phyloP scores from a whole-genome alignment of 2,888 invertebrate species.

The Epiblema foenella region DNA sequence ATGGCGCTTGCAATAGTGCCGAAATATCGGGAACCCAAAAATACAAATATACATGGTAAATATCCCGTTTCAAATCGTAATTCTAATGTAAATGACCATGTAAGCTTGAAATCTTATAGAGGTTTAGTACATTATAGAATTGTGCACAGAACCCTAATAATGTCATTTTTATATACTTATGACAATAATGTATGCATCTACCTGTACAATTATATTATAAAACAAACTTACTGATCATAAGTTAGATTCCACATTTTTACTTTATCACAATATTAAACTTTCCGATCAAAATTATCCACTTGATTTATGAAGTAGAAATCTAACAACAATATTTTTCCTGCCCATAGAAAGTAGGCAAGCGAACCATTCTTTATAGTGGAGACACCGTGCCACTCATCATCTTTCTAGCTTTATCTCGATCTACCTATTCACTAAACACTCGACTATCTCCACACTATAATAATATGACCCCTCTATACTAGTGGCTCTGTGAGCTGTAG shows the following conservation, averaged over 20 bases:
- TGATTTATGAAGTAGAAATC: slow-evolving; percentile 29
- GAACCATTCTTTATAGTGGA: slow-evolving; percentile 36
- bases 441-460: background rate
- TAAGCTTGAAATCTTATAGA: no score
- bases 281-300: slow-evolving; percentile 22
- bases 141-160: no score
- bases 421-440: slow-evolving; percentile 7
- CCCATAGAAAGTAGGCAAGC: slow-evolving; percentile 26
- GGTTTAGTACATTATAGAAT: no score
- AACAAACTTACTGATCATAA: slow-evolving; percentile 1
- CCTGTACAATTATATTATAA: background rate
- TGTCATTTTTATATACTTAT: no score
- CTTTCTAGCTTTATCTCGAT: slow-evolving; percentile 40
- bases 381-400: slow-evolving; percentile 40
- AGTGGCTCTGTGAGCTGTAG: no score
- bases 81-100: no score
- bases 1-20: no score
- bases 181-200: background rate
- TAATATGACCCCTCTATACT: background rate
- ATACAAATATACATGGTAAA: no score
- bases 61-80: no score
- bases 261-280: slow-evolving; percentile 19
- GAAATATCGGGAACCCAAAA: no score
- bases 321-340: slow-evolving; percentile 38
- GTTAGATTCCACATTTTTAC: slow-evolving; percentile 2